Percentiles rank a stretch among this genome's conserved stretches.
Evolutionary conservation across 2,113 vertebrate genomes (phyloP).

Genomic region (Addax nasomaculatus): DNA sequence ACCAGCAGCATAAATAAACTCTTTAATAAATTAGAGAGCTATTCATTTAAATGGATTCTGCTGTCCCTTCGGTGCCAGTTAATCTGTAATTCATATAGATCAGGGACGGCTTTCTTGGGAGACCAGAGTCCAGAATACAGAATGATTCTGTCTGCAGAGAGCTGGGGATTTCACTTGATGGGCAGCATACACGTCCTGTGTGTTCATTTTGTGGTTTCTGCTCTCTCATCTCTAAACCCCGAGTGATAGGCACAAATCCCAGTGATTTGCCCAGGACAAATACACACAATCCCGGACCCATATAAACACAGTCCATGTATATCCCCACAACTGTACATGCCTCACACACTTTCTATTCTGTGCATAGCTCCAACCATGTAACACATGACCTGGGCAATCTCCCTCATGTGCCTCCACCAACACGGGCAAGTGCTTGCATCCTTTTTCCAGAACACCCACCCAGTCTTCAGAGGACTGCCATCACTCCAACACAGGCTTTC

Average conservation of each 20-base stretch:
- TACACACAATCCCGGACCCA: neutral
- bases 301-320: rapidly evolving
- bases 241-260: neutral
- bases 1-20: constrained; percentile 64
- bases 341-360: neutral
- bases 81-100: constrained; percentile 81
- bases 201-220: neutral
- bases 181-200: neutral
- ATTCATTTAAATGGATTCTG: constrained; percentile 77
- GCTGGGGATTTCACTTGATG: constrained; percentile 59
- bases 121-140: constrained; percentile 72
- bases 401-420: neutral
- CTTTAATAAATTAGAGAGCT: constrained; percentile 75
- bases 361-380: rapidly evolving
- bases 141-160: constrained; percentile 71
- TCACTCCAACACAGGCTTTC: neutral
- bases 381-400: rapidly evolving
- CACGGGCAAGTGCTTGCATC: rapidly evolving
- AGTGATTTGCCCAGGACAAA: neutral
- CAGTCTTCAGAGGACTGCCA: neutral
- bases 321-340: neutral
- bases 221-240: neutral
- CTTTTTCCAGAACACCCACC: neutral
- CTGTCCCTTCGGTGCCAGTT: constrained; percentile 70
- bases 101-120: constrained; percentile 71